phyloP scores from a whole-genome alignment of 2,113 vertebrate genomes.

The Heteronetta atricapilla region DNA sequence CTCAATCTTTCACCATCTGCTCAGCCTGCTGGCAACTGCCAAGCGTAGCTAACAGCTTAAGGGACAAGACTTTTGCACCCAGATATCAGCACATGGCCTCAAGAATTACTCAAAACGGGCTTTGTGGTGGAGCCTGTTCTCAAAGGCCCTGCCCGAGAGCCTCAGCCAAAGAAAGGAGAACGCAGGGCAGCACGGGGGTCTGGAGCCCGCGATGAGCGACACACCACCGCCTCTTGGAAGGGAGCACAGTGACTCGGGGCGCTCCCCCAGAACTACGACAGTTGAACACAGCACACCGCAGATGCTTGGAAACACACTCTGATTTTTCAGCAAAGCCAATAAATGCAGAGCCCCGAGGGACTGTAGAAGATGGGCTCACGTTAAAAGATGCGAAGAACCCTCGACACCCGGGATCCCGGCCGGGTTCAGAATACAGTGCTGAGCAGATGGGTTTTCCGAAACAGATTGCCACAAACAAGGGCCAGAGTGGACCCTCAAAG shows the following conservation, averaged over 20 bases:
- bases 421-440: neutral
- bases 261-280: neutral
- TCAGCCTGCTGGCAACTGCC: slow-evolving; percentile 17
- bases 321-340: neutral
- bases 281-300: neutral
- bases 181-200: neutral
- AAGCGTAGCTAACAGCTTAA: neutral
- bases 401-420: neutral
- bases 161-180: neutral
- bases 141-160: neutral
- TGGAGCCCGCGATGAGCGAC: neutral
- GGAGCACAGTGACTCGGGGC: neutral
- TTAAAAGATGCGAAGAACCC: neutral
- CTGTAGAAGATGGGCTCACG: neutral
- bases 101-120: neutral
- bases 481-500: neutral
- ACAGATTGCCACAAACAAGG: neutral
- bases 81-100: neutral
- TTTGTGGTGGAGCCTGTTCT: neutral
- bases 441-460: neutral
- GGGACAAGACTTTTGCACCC: neutral
- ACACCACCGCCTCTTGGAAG: neutral
- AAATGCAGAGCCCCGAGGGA: neutral
- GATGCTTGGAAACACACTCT: neutral
- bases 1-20: slow-evolving; percentile 49